Percentiles rank a stretch among this genome's conserved stretches.
Evolutionary conservation across 2,113 vertebrate genomes (phyloP).

Genomic region (Chaetodon auriga): DNA sequence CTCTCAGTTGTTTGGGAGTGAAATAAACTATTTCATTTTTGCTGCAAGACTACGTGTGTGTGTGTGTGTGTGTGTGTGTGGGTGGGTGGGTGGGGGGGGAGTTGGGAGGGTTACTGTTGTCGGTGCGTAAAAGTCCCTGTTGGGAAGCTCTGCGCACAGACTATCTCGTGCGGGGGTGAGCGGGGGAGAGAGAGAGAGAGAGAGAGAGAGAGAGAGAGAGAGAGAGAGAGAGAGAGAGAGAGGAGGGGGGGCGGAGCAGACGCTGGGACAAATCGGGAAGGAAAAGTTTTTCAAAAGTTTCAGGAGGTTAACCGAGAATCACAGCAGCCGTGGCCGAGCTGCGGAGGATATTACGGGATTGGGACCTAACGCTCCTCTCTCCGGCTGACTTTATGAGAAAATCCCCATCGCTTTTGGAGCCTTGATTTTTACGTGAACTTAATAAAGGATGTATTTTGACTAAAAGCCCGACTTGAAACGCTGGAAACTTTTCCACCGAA

Average conservation of each 20-base stretch:
- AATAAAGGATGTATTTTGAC: conserved; percentile 87
- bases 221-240: conserved; percentile 8
- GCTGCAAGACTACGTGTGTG: background rate
- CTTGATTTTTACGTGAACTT: conserved; percentile 71
- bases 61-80: background rate
- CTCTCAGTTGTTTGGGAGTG: background rate
- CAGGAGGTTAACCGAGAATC: conserved; percentile 78
- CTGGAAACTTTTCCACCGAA: conserved; percentile 83
- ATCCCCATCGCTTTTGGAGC: conserved; percentile 72
- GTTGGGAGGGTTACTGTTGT: background rate
- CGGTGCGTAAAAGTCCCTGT: background rate
- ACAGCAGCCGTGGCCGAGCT: conserved; percentile 81
- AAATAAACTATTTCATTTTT: background rate
- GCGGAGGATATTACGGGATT: conserved; percentile 77
- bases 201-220: conserved; percentile 11
- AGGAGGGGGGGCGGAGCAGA: conserved; percentile 77
- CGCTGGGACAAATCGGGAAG: conserved; percentile 50
- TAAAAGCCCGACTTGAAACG: conserved; percentile 77
- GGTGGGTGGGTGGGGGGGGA: background rate
- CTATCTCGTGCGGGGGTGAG: conserved; percentile 3
- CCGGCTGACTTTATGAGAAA: conserved; percentile 76
- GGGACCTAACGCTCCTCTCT: conserved; percentile 73
- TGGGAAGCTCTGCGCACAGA: conserved; percentile 15
- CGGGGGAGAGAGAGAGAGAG: conserved; percentile 17
- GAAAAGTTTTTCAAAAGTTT: conserved; percentile 83